Base-by-base conservation (phyloP, 2,113 vertebrate species). In the Anarhynchus alexandrinus region DNA sequence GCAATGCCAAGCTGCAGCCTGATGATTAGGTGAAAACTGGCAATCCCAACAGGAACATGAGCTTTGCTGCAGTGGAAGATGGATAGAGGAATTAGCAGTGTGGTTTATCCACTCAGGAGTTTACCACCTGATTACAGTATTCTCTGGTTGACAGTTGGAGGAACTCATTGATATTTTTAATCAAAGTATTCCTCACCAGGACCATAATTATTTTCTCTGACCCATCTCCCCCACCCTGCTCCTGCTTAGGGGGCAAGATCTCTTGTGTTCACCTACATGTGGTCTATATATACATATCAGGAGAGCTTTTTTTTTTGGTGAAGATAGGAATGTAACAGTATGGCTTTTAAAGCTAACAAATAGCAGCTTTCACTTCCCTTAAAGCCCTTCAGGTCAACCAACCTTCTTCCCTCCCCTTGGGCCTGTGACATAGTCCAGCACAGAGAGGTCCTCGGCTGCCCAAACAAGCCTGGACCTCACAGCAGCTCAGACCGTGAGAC, bases 1-100 rank as follows among this genome's bases (percentile, higher is more conserved):
- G 23, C 58, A 84, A 16, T 20, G 15, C 6, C 19, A 26, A 86
- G 4, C 72, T 70, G 51, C 77, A 90, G 78, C 52, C 47, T 61
- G 54, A 40, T 5, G n/a, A 66, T 69, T 3, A 18, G 30, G 51
- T 10, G 64, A 32, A 38, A 83, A 29, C 16, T 32, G 23, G 30
- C 80, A 83, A 52, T 7, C 79, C 36, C 9, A 1, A 2, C 52
- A 8, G 34, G 40, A 79, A 25, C 43, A 30, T 0, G 0, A 61
- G 52, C 47, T 54, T 20, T 81, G 54, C 80, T 74, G 82, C 76
- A 55, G 66, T 2, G 3, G 18, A 49, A 62, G 80, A 54, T 64
- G 64, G 54, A 59, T 17, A 27, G 51, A 42, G 32, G 74, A 69
- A 82, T 73, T 21, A 61, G 49, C 27, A 49, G 40, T 0, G 1